These are phyloP conservation scores for Agrochola lota DNA, from an alignment of 2,888 invertebrate species.

Conservation along the genomic window DNA sequence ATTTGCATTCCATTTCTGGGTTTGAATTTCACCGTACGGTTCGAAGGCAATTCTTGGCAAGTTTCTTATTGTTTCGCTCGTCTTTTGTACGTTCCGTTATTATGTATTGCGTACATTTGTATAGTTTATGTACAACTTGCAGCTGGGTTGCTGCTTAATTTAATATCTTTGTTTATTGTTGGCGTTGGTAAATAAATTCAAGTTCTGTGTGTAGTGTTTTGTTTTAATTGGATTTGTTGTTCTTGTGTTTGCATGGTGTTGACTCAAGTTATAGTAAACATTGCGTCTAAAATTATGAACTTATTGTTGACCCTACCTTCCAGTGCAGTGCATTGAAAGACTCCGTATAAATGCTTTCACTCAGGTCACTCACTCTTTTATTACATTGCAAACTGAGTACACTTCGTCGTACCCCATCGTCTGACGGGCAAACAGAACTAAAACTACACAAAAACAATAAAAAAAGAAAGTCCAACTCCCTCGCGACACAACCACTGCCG, in stretches of 20 bases:
- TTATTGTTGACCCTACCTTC: background rate
- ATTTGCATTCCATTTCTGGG: conserved; percentile 87
- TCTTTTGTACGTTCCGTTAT: conserved; percentile 71
- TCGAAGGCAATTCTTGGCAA: conserved; percentile 77
- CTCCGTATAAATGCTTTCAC: background rate
- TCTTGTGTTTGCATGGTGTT: conserved; percentile 19
- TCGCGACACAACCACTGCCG: conserved; percentile 29
- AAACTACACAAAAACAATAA: conserved; percentile 31
- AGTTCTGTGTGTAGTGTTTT: conserved; percentile 44
- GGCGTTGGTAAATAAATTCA: conserved; percentile 44
- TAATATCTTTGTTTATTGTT: conserved; percentile 60
- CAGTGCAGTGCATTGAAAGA: background rate
- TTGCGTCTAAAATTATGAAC: background rate
- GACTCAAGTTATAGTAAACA: background rate
- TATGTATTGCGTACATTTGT: conserved; percentile 64
- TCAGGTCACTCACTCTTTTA: background rate
- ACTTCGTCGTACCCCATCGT: background rate
- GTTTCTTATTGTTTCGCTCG: conserved; percentile 77
- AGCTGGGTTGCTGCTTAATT: conserved; percentile 46
- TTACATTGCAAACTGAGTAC: background rate
- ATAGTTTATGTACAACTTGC: conserved; percentile 45
- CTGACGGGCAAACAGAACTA: background rate
- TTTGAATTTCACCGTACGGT: conserved; percentile 74
- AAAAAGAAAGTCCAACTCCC: conserved; percentile 37
- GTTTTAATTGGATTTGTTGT: conserved; percentile 46